phyloP scores from a whole-genome alignment of 1,140 invertebrate genomes.

The Diorhabda sublineata region DNA sequence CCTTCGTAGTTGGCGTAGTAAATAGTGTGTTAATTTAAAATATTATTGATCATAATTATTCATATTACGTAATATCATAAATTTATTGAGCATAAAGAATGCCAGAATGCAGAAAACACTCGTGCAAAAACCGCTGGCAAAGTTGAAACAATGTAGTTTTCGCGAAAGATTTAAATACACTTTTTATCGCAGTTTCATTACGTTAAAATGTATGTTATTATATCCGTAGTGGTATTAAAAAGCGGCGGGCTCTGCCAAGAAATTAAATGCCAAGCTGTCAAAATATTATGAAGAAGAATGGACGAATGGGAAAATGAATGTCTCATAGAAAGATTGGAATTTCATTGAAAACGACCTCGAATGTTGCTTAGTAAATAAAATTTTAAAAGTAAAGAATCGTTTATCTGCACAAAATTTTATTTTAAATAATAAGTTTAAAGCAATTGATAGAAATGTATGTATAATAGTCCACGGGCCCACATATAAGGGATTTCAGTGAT shows the following conservation, averaged over 20 bases:
- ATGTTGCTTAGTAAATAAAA: neutral
- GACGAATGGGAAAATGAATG: slow-evolving; percentile 18
- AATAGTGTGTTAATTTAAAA: too few species aligned
- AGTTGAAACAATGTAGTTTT: slow-evolving; percentile 17
- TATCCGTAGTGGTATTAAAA: slow-evolving; percentile 18
- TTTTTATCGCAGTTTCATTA: slow-evolving; percentile 21
- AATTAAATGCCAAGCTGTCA: slow-evolving; percentile 19
- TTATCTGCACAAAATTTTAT: neutral
- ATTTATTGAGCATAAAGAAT: too few species aligned
- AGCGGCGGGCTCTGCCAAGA: slow-evolving; percentile 16
- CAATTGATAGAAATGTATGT: too few species aligned
- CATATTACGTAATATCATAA: too few species aligned
- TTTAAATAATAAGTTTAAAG: too few species aligned
- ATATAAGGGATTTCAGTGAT: too few species aligned
- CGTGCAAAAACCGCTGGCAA: neutral
- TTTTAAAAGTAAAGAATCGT: neutral
- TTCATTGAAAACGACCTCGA: slow-evolving; percentile 11
- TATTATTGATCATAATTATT: too few species aligned
- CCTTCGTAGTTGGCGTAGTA: too few species aligned
- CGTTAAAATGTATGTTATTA: slow-evolving; percentile 21
- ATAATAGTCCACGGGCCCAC: too few species aligned
- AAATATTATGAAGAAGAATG: slow-evolving; percentile 20
- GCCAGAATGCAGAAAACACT: neutral
- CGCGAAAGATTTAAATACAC: slow-evolving; percentile 18
- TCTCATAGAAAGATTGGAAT: slow-evolving; percentile 16